phyloP scores from a whole-genome alignment of 2,888 invertebrate genomes.

The Rutpela maculata region DNA sequence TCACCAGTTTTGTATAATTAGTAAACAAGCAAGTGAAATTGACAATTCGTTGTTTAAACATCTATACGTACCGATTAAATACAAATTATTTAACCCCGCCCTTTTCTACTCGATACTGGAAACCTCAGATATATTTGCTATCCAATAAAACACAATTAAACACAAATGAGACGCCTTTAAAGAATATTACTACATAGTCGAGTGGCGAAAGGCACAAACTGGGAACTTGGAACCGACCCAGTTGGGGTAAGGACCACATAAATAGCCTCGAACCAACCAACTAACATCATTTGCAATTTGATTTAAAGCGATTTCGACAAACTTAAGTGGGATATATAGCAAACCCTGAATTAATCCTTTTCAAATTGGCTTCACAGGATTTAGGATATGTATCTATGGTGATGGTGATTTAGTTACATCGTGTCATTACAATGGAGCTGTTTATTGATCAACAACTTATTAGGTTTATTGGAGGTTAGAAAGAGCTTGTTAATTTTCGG shows the following conservation, averaged over 20 bases:
- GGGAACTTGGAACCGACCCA: neutral
- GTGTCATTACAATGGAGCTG: neutral
- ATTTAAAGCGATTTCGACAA: slow-evolving; percentile 7
- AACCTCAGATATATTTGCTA: neutral
- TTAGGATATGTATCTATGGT: neutral
- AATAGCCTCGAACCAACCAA: slow-evolving; percentile 4
- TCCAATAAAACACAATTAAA: neutral
- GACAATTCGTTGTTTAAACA: too few species aligned
- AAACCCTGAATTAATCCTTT: slow-evolving; percentile 1
- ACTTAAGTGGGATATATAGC: slow-evolving; percentile 7
- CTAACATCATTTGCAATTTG: slow-evolving; percentile 7
- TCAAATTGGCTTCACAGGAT: slow-evolving; percentile 7
- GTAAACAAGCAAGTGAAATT: too few species aligned
- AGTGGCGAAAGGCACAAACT: neutral
- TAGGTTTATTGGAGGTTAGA: neutral
- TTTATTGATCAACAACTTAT: slow-evolving; percentile 7
- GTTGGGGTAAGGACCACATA: neutral
- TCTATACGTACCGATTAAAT: too few species aligned
- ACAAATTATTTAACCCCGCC: too few species aligned
- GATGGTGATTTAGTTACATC: neutral
- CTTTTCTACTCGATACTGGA: neutral
- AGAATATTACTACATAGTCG: slow-evolving; percentile 7
- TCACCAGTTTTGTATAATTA: too few species aligned
- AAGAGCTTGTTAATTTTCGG: neutral
- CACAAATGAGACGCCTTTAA: neutral